These are phyloP conservation scores for Cataglyphis albicans DNA, from an alignment of 2,888 invertebrate species.

Conservation along the genomic window DNA sequence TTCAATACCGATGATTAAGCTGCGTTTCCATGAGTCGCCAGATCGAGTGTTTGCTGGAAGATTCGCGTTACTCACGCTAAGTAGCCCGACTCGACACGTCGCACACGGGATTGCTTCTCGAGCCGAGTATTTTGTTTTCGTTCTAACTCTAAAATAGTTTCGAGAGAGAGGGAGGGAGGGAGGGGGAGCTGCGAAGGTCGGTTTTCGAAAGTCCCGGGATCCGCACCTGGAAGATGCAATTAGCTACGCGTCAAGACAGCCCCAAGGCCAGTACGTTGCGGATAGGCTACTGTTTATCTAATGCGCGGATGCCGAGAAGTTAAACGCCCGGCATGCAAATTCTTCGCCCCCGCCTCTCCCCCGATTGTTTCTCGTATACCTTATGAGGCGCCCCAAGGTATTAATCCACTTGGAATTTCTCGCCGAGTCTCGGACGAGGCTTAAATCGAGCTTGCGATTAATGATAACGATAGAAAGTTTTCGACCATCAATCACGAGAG, in stretches of 20 bases:
- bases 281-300: slow-evolving; percentile 52
- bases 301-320: slow-evolving; percentile 44
- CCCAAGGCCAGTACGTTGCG: slow-evolving; percentile 35
- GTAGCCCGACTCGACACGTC: slow-evolving; percentile 27
- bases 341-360: slow-evolving; percentile 24
- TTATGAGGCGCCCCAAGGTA: slow-evolving; percentile 44
- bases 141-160: not conserved
- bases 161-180: not conserved
- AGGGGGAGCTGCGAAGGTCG: not conserved
- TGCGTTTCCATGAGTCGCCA: not conserved
- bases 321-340: slow-evolving; percentile 48
- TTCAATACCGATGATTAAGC: not conserved
- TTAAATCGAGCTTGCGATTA: slow-evolving; percentile 36
- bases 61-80: slow-evolving; percentile 36
- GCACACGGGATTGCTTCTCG: slow-evolving; percentile 22
- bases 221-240: slow-evolving; percentile 53
- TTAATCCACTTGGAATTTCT: slow-evolving; percentile 43
- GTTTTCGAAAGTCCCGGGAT: slow-evolving; percentile 32
- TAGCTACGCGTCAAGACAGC: slow-evolving; percentile 49
- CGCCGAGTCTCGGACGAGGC: slow-evolving; percentile 9
- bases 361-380: slow-evolving; percentile 35
- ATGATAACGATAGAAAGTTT: slow-evolving; percentile 14
- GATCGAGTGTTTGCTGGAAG: slow-evolving; percentile 18
- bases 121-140: not conserved
- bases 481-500: slow-evolving; percentile 14